These are phyloP conservation scores for Pheosia gnoma DNA, from an alignment of 2,888 invertebrate species.

Conservation along the genomic window DNA sequence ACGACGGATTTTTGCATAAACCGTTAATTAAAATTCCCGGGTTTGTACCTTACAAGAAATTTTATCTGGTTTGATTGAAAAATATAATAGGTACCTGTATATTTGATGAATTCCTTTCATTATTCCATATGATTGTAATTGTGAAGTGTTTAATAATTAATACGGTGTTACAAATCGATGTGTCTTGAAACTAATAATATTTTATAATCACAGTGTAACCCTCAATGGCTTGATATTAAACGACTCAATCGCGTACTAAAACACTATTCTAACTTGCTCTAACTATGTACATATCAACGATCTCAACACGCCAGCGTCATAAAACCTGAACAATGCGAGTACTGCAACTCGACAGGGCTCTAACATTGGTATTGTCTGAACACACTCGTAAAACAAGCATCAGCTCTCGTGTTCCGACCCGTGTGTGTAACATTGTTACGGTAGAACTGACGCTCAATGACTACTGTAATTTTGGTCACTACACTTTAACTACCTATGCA, in stretches of 20 bases:
- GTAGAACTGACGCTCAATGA: constrained; percentile 32
- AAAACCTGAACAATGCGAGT: constrained; percentile 69
- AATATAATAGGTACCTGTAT: neutral
- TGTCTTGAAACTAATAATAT: too few species aligned
- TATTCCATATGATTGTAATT: too few species aligned
- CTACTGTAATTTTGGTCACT: constrained; percentile 2
- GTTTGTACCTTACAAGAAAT: constrained; percentile 54
- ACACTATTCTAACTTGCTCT: neutral
- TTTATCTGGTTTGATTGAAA: constrained; percentile 32
- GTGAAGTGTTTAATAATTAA: too few species aligned
- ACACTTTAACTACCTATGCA: neutral
- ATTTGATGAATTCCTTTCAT: too few species aligned
- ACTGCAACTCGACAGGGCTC: constrained; percentile 64
- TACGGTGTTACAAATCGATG: too few species aligned
- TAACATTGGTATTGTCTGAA: constrained; percentile 71
- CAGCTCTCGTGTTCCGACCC: constrained; percentile 63
- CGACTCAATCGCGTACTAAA: neutral
- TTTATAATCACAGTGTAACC: neutral
- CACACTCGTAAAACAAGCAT: constrained; percentile 65
- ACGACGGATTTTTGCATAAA: constrained; percentile 72
- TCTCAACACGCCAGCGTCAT: constrained; percentile 43
- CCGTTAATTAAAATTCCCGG: constrained; percentile 56
- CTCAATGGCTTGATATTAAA: neutral
- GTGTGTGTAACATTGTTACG: constrained; percentile 66
- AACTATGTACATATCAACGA: constrained; percentile 32